phyloP scores from a whole-genome alignment of 1,140 invertebrate species.

The Camponotus floridanus region DNA sequence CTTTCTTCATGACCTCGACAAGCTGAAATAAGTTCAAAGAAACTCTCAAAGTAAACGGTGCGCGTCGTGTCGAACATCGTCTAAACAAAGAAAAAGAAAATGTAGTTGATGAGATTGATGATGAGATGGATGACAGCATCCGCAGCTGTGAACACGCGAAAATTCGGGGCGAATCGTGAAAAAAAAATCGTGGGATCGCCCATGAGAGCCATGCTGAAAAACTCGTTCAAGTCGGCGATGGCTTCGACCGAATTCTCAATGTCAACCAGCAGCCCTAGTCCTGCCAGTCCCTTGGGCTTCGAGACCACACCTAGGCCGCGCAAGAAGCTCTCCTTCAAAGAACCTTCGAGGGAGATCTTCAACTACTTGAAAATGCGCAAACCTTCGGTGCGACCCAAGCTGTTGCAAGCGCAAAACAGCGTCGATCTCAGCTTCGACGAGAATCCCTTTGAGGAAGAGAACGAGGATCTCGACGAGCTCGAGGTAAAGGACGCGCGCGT shows the following conservation, averaged over 20 bases:
- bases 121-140: conserved; percentile 37
- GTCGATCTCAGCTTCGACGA: conserved; percentile 73
- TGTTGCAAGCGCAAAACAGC: conserved; percentile 43
- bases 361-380: conserved; percentile 83
- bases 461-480: conserved; percentile 82
- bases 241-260: conserved; percentile 78
- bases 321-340: conserved; percentile 94
- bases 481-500: conserved; percentile 79
- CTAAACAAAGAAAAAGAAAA: conserved; percentile 43
- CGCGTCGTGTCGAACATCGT: conserved; percentile 37
- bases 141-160: conserved; percentile 20
- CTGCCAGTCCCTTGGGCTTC: conserved; percentile 75
- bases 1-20: conserved; percentile 21
- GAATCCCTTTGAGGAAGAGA: conserved; percentile 81
- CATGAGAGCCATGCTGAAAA: conserved; percentile 71
- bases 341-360: conserved; percentile 90
- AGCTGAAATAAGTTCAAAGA: conserved; percentile 54
- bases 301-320: conserved; percentile 89
- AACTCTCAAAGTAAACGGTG: conserved; percentile 26
- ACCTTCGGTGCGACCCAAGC: conserved; percentile 62
- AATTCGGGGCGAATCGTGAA: conserved; percentile 25
- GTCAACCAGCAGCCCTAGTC: conserved; percentile 73
- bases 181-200: not conserved
- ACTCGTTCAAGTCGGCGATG: conserved; percentile 64
- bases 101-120: not conserved